Evolutionary conservation across 1,140 invertebrate genomes (phyloP).

Genomic region (Meteorus sp.): DNA sequence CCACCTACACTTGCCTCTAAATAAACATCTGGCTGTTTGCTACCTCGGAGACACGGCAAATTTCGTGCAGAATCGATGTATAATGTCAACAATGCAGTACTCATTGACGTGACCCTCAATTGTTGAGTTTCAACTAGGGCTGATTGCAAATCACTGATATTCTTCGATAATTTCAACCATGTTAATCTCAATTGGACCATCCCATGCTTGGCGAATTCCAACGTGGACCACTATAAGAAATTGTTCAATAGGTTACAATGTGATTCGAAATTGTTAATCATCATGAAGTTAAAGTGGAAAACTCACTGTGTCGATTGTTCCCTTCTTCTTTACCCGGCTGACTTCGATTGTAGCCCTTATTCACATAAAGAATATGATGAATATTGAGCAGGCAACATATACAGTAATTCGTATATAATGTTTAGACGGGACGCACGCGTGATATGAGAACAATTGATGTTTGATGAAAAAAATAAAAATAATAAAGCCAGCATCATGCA

Average conservation of each 20-base stretch:
- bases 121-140: slow-evolving; percentile 76
- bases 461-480: too few relatives aligned
- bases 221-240: slow-evolving; percentile 79
- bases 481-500: too few relatives aligned
- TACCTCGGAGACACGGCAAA: slow-evolving; percentile 71
- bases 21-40: slow-evolving; percentile 80
- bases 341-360: slow-evolving; percentile 69
- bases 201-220: slow-evolving; percentile 93
- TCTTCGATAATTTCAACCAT: slow-evolving; percentile 81
- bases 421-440: too few relatives aligned
- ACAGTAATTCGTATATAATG: too few relatives aligned
- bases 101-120: slow-evolving; percentile 73
- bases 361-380: slow-evolving; percentile 18
- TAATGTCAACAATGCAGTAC: slow-evolving; percentile 77
- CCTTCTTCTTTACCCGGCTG: slow-evolving; percentile 67
- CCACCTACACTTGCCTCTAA: slow-evolving; percentile 72
- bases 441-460: too few relatives aligned
- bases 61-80: slow-evolving; percentile 89
- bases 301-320: slow-evolving; percentile 70
- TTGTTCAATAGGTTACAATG: slow-evolving; percentile 19
- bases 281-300: slow-evolving; percentile 22
- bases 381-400: too few relatives aligned
- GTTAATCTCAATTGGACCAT: slow-evolving; percentile 83
- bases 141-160: slow-evolving; percentile 71
- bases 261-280: neutral